phyloP scores from a whole-genome alignment of 2,888 invertebrate genomes.

The Notodonta dromedarius region DNA sequence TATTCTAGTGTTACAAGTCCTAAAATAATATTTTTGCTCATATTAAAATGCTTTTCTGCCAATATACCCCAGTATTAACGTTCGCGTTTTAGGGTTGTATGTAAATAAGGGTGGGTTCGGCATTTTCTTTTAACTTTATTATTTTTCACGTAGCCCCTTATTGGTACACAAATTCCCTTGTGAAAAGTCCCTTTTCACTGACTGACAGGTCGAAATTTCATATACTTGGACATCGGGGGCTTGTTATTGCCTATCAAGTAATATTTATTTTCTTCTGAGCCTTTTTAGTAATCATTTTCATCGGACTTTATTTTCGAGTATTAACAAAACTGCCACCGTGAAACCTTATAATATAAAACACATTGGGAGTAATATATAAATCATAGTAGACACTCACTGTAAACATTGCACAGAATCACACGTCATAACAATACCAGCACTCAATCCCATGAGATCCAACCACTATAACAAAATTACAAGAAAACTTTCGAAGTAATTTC shows the following conservation, averaged over 20 bases:
- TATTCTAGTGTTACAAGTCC: slow-evolving; percentile 4
- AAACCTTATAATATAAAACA: no score
- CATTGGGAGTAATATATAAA: no score
- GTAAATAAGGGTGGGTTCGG: slow-evolving; percentile 38
- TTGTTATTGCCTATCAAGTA: slow-evolving; percentile 1
- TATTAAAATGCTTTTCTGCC: slow-evolving; percentile 37
- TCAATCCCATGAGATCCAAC: not conserved
- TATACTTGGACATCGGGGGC: slow-evolving; percentile 36
- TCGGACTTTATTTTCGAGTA: no score
- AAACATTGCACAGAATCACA: not conserved
- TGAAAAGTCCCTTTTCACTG: slow-evolving; percentile 49
- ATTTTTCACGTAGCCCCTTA: slow-evolving; percentile 41
- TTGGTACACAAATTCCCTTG: slow-evolving; percentile 49
- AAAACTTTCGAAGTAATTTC: slow-evolving; percentile 17
- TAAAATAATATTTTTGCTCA: slow-evolving; percentile 28
- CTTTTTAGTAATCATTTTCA: no score
- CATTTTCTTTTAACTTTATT: slow-evolving; percentile 48
- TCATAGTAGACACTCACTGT: not conserved
- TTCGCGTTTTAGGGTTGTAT: slow-evolving; percentile 40
- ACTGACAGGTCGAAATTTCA: slow-evolving; percentile 42
- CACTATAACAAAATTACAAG: slow-evolving; percentile 2
- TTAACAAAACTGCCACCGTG: no score
- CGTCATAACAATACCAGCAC: not conserved
- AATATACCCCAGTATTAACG: slow-evolving; percentile 39
- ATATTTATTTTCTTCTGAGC: slow-evolving; percentile 12